Base-by-base conservation (phyloP, 1,140 invertebrate species). In the Cyclargus thomasi region DNA sequence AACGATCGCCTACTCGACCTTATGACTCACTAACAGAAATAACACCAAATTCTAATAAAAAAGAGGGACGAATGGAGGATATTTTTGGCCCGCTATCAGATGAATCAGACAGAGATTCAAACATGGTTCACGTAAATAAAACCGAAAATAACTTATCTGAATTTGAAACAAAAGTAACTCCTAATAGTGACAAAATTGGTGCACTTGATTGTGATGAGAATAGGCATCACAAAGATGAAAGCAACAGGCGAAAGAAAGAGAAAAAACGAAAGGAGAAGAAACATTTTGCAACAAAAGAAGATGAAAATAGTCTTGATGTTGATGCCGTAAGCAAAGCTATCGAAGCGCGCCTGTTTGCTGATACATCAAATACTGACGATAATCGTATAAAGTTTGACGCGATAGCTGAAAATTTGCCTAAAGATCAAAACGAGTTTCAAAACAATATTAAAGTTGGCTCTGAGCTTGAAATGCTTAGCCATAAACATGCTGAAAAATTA, bases 41-140 rank as follows among this genome's bases (percentile, higher is more conserved):
- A 16, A 70, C 76, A 65, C 69, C 78, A 16, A 85, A 73, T 70
- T 85, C 90, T 67, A 77, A 81, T 11, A 94, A 93, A 79, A 92
- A 93, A 67, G 94, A 94, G 65, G 94, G 95, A 55, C 94, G 95
- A 79, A 96, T 97, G 94, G 95, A 97, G 85, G 95, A 96, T 75
- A 97, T 97, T 67, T 97, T 97, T 85, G 96, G 96, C 3, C 95
- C 96, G 0, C 90, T 97, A 29, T 96, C 96, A 0, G 96, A 97
- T 79, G 95, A 97, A 35, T 91, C 90, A 21, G 90, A 91, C 70
- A 83, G 79, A 81, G 80, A 86, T 16, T 71, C 63, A 16, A 59
- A n/a, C 21, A 76, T 62, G 63, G 59, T 16, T 55, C 59, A 59
- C 68, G 16, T 35, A 16, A 67, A 22, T 17, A 67, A 67, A 67